Conservation (phyloP, 2,888 invertebrate genomes). For the Drosophila testacea region DNA sequence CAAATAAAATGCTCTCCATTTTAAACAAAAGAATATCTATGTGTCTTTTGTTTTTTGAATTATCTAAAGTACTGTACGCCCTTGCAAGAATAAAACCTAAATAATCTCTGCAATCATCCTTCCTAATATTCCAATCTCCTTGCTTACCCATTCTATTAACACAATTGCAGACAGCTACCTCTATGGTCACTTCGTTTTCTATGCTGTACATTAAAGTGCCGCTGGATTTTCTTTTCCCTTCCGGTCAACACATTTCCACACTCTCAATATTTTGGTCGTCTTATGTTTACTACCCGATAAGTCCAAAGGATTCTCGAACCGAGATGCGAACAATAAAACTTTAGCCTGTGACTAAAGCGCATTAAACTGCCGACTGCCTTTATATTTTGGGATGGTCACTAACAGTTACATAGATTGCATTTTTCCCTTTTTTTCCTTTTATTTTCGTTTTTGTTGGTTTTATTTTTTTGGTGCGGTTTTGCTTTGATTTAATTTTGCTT, state of each 20-base stretch:
- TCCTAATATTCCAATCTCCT: background rate
- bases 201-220: conserved; percentile 32
- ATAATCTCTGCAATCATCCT: conserved; percentile 12
- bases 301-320: conserved; percentile 42
- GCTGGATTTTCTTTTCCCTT: conserved; percentile 36
- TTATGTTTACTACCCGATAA: conserved; percentile 56
- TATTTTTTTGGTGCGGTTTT: conserved; percentile 60
- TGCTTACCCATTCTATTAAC: background rate
- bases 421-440: conserved; percentile 30
- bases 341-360: conserved; percentile 53
- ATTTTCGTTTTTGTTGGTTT: conserved; percentile 20
- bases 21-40: background rate
- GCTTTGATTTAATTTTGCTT: conserved; percentile 75
- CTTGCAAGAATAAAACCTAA: background rate
- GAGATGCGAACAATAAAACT: conserved; percentile 51
- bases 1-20: background rate
- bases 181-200: conserved; percentile 40
- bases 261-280: conserved; percentile 12
- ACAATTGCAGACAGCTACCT: conserved; percentile 9
- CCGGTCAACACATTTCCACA: conserved; percentile 28
- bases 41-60: background rate
- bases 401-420: conserved; percentile 39
- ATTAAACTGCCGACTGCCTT: conserved; percentile 48
- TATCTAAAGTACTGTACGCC: conserved; percentile 6
- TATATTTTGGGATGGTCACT: conserved; percentile 22